A percentile compares a stretch with the other conserved stretches of the same genome.
phyloP scores from a whole-genome alignment of 1,140 invertebrate species.

The Oryctes rhinoceros region DNA sequence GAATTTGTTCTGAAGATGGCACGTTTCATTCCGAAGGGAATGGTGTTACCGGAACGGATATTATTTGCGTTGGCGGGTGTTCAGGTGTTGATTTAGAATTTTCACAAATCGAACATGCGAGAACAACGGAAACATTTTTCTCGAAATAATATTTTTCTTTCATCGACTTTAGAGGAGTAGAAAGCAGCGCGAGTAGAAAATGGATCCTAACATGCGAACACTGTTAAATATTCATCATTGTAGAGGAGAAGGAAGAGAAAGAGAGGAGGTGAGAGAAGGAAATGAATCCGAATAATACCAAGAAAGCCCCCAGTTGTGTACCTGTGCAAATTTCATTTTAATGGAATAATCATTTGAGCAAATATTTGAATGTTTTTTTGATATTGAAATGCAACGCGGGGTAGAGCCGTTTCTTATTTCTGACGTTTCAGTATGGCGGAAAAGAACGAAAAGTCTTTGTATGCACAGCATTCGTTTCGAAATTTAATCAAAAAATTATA shows the following conservation, averaged over 20 bases:
- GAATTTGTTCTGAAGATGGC: too few species aligned
- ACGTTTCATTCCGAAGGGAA: not conserved
- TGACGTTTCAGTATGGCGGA: constrained; percentile 48
- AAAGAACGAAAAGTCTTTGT: constrained; percentile 46
- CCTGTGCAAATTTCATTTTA: constrained; percentile 62
- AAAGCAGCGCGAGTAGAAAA: constrained; percentile 40
- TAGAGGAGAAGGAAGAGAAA: constrained; percentile 1
- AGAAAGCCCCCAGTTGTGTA: constrained; percentile 49
- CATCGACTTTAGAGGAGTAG: constrained; percentile 47
- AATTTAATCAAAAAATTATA: constrained; percentile 61
- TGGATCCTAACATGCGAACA: constrained; percentile 46
- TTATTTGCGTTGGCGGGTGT: not conserved
- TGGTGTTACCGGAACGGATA: not conserved
- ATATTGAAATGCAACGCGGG: constrained; percentile 59
- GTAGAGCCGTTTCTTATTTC: constrained; percentile 55
- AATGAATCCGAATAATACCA: constrained; percentile 54
- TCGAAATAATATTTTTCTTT: constrained; percentile 55
- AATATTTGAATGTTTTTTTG: constrained; percentile 62
- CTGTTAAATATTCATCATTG: constrained; percentile 48
- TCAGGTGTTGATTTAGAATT: constrained; percentile 40
- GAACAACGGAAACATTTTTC: constrained; percentile 38
- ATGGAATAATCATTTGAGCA: constrained; percentile 62
- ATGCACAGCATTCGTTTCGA: constrained; percentile 56
- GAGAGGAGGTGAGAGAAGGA: constrained; percentile 42
- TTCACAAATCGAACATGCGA: constrained; percentile 9